Evolutionary conservation across 1,140 invertebrate species (phyloP).

Genomic region (Saccostrea glomerata): DNA sequence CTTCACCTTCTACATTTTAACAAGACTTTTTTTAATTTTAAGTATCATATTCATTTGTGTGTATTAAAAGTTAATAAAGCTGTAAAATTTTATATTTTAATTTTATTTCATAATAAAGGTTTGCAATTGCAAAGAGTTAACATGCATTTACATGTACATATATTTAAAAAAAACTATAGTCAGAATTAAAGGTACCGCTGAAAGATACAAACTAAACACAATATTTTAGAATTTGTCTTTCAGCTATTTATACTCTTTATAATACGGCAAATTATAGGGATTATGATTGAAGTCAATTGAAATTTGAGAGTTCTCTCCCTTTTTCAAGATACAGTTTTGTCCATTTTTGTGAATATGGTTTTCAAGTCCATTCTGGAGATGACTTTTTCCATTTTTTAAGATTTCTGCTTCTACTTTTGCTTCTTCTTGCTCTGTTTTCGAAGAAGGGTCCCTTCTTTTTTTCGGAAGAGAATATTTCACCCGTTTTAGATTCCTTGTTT

Average conservation of each 20-base stretch:
- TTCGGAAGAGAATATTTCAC: conserved; percentile 9
- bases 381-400: background rate
- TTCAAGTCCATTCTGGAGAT: background rate
- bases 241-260: background rate
- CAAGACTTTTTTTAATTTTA: too few relatives aligned
- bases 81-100: too few relatives aligned
- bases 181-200: too few relatives aligned
- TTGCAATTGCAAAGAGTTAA: too few relatives aligned
- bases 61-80: too few relatives aligned
- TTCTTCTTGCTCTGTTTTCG: background rate
- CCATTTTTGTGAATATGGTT: background rate
- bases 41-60: too few relatives aligned
- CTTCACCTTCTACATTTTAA: too few relatives aligned
- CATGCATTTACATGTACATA: too few relatives aligned
- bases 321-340: background rate
- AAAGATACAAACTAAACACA: too few relatives aligned
- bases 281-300: conserved; percentile 19
- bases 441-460: background rate
- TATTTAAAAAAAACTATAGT: too few relatives aligned
- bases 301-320: background rate
- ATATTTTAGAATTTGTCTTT: background rate
- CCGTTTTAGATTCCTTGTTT: background rate
- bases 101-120: too few relatives aligned
- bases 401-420: background rate
- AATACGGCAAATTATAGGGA: conserved; percentile 15